Conservation (phyloP, 1,140 invertebrate species). For the Homalodisca vitripennis region DNA sequence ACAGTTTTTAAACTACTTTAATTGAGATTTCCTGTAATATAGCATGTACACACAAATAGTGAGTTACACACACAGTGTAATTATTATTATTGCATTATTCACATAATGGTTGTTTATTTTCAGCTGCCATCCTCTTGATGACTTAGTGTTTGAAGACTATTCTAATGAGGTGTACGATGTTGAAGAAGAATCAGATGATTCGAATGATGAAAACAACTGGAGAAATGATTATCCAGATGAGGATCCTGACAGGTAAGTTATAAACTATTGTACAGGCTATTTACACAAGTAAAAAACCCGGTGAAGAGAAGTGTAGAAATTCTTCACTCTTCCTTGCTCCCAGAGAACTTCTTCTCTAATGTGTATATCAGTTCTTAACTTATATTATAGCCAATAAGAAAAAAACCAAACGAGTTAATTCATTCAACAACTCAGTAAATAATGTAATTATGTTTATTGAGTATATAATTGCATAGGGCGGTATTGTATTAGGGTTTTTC, state of each 20-base stretch:
- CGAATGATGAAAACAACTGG: slow-evolving; percentile 47
- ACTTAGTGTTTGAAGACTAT: slow-evolving; percentile 28
- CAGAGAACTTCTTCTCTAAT: not conserved
- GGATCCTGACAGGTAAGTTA: slow-evolving; percentile 35
- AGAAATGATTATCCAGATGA: slow-evolving; percentile 47
- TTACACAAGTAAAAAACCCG: not conserved
- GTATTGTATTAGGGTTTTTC: too few relatives aligned
- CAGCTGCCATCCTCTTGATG: slow-evolving; percentile 30
- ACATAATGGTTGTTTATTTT: too few relatives aligned
- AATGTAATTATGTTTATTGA: not conserved
- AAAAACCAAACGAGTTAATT: not conserved
- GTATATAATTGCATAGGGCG: too few relatives aligned
- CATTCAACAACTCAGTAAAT: not conserved
- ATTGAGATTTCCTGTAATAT: too few relatives aligned
- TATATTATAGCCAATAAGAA: not conserved
- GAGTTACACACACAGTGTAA: too few relatives aligned
- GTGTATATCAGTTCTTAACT: not conserved
- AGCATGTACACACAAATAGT: too few relatives aligned
- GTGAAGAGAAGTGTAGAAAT: not conserved
- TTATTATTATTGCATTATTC: too few relatives aligned
- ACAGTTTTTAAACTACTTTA: too few relatives aligned
- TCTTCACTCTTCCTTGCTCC: not conserved
- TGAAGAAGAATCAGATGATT: slow-evolving; percentile 44
- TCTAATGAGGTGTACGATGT: slow-evolving; percentile 18
- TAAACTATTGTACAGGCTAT: not conserved